phyloP scores from a whole-genome alignment of 2,113 vertebrate genomes.

The Leucosticte australis region DNA sequence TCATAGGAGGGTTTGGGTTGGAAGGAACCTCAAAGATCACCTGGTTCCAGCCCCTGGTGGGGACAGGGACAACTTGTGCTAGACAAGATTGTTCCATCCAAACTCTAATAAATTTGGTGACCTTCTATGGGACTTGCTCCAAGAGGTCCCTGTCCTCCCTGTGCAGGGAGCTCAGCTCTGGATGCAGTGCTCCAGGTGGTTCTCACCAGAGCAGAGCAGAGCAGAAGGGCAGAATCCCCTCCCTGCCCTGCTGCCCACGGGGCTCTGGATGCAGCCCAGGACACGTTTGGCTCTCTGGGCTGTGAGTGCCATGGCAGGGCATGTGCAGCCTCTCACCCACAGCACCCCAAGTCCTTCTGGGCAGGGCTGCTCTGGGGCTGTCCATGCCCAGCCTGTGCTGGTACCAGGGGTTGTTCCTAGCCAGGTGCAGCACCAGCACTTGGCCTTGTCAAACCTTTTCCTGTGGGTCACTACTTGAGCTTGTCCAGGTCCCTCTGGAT shows the following conservation, averaged over 20 bases:
- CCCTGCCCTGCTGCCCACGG: background rate
- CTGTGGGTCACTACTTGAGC: fast-evolving
- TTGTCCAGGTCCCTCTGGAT: background rate
- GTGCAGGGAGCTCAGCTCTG: background rate
- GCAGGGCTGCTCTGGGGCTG: background rate
- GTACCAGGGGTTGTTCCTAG: fast-evolving
- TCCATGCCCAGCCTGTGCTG: background rate
- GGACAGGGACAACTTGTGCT: background rate
- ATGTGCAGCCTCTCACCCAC: background rate
- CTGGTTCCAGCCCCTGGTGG: background rate
- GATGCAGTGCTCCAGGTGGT: background rate
- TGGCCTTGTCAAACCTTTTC: background rate
- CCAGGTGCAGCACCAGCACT: background rate
- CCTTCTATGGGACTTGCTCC: background rate
- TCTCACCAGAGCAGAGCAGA: background rate
- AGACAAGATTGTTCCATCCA: background rate
- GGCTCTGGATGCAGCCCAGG: background rate
- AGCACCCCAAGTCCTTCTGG: background rate
- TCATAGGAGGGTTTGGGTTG: background rate
- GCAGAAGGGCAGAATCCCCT: background rate
- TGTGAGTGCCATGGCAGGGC: background rate
- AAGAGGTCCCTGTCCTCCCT: fast-evolving
- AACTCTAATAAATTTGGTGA: too few relatives aligned
- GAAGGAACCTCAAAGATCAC: background rate
- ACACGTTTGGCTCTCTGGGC: background rate